These are phyloP conservation scores for Dolichallabes microphthalmus DNA, from an alignment of 2,113 vertebrate species.

Conservation along the genomic window DNA sequence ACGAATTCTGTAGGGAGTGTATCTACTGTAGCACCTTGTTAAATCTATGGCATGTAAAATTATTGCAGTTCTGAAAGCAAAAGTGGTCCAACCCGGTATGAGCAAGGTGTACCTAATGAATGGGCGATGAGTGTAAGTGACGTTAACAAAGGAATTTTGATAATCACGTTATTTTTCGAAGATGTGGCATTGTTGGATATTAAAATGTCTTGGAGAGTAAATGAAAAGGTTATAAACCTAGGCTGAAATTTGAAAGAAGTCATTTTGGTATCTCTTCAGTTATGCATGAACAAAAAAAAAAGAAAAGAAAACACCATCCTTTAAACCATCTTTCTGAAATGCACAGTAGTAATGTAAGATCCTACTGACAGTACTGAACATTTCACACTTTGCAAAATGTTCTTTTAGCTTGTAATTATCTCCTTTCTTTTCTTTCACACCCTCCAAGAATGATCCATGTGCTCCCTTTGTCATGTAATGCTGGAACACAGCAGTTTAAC, in stretches of 20 bases:
- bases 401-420: constrained; percentile 29
- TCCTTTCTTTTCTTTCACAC: constrained; percentile 33
- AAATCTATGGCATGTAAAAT: no score
- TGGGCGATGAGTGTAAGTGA: no score
- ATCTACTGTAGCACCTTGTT: no score
- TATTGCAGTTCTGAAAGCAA: no score
- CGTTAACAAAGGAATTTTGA: background rate
- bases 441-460: constrained; percentile 8
- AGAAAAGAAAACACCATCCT: constrained; percentile 3
- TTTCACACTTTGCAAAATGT: constrained; percentile 15
- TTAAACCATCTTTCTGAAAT: constrained; percentile 30
- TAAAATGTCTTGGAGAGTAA: constrained; percentile 6
- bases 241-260: constrained; percentile 4
- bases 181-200: background rate
- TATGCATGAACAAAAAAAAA: constrained; percentile 3
- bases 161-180: background rate
- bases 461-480: background rate
- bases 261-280: constrained; percentile 1
- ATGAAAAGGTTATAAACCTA: constrained; percentile 15
- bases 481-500: constrained; percentile 29
- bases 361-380: background rate
- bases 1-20: no score
- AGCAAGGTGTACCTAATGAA: no score
- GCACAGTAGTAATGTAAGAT: constrained; percentile 3
- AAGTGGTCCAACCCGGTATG: no score